Evolutionary conservation across 2,888 invertebrate species (phyloP).

Genomic region (Glomeris marginata): DNA sequence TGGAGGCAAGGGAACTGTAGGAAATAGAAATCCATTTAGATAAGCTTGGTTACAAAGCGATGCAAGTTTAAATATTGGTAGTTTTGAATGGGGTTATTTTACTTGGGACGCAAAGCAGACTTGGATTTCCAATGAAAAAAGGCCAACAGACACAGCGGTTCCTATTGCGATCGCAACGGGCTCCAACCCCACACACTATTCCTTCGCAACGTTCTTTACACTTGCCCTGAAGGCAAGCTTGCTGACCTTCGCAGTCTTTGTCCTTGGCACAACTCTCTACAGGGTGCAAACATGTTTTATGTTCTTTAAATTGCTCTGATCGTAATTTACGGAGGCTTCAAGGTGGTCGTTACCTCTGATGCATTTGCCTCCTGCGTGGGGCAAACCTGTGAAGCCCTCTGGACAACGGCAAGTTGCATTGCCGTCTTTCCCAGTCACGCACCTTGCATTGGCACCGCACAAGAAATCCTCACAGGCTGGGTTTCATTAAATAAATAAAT

Average conservation of each 20-base stretch:
- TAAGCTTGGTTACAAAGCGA: no score
- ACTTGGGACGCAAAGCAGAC: constrained; percentile 81
- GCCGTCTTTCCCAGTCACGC: constrained; percentile 65
- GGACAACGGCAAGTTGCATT: constrained; percentile 70
- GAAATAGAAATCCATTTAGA: constrained; percentile 21
- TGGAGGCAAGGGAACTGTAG: constrained; percentile 57
- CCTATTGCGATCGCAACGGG: constrained; percentile 60
- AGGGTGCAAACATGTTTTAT: background rate
- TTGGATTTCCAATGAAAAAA: constrained; percentile 76
- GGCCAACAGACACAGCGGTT: constrained; percentile 76
- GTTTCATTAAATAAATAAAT: background rate
- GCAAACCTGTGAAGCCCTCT: constrained; percentile 73
- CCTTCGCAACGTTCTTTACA: constrained; percentile 59
- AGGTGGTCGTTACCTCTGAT: constrained; percentile 26
- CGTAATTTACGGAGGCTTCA: background rate
- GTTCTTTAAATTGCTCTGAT: background rate
- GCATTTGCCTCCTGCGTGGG: constrained; percentile 79
- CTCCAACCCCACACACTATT: constrained; percentile 73
- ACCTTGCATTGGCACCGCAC: constrained; percentile 29
- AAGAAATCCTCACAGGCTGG: constrained; percentile 24
- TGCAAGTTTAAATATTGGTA: background rate
- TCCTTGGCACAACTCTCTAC: constrained; percentile 9
- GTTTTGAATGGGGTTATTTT: constrained; percentile 36
- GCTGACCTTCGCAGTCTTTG: constrained; percentile 12
- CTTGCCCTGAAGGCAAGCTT: constrained; percentile 11